phyloP scores from a whole-genome alignment of 2,797 vertebrate species.

The Lacerta viridis region DNA sequence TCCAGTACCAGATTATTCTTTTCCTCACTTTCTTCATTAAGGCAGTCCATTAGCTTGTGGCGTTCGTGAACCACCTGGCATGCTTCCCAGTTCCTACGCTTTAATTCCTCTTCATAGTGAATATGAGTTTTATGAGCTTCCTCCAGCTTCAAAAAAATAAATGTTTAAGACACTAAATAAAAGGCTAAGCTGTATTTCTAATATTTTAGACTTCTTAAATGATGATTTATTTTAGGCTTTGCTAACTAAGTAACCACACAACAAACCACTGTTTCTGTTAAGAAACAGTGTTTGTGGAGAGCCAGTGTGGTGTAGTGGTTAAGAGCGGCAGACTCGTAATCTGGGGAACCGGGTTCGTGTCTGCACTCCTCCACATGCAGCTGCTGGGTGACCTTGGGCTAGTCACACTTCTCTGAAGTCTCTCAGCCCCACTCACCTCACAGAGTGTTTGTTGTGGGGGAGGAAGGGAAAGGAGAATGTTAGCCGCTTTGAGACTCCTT shows the following conservation, averaged over 20 bases:
- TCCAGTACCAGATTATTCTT: conserved; percentile 88
- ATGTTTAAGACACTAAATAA: neutral
- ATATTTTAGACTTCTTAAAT: neutral
- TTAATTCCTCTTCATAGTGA: conserved; percentile 86
- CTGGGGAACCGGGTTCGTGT: too few species aligned
- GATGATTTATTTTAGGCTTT: neutral
- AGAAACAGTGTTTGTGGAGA: too few species aligned
- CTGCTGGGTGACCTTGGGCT: too few species aligned
- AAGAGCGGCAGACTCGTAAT: too few species aligned
- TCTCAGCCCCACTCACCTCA: too few species aligned
- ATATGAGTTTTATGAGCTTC: conserved; percentile 86
- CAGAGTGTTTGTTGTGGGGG: too few species aligned
- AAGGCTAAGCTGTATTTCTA: fast-evolving
- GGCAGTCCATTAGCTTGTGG: conserved; percentile 84
- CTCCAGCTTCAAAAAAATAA: conserved; percentile 82
- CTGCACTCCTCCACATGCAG: too few species aligned
- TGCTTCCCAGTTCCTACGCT: conserved; percentile 82
- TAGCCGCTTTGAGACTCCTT: too few species aligned
- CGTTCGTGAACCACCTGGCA: conserved; percentile 87
- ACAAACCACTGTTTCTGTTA: neutral
- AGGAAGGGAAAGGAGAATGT: too few species aligned
- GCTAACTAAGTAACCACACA: neutral
- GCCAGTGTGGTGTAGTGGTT: too few species aligned
- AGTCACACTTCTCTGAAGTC: too few species aligned
- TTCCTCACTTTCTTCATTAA: conserved; percentile 84